Evolutionary conservation across 2,113 vertebrate species (phyloP).

Genomic region (Riparia riparia): DNA sequence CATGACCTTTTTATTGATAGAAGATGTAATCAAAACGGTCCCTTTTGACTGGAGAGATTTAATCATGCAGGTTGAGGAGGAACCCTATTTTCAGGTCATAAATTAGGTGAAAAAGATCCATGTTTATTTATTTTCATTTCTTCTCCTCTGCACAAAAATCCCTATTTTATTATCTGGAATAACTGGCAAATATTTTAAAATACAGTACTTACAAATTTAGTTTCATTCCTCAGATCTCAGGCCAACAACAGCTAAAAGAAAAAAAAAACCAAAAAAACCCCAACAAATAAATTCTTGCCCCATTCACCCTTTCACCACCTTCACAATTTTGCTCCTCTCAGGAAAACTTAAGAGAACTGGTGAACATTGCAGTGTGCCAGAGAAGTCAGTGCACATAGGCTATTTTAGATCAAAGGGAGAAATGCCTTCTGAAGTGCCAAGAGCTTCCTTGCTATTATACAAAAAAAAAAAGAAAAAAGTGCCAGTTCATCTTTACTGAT

Average conservation of each 20-base stretch:
- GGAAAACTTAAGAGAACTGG: conserved; percentile 28
- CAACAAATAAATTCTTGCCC: conserved; percentile 55
- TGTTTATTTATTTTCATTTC: conserved; percentile 56
- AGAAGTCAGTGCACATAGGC: background rate
- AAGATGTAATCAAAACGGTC: conserved; percentile 11
- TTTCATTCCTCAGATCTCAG: conserved; percentile 12
- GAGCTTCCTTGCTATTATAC: background rate
- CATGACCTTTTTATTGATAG: conserved; percentile 3
- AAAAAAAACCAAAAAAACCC: background rate
- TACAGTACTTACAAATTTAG: conserved; percentile 9
- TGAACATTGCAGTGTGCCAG: background rate
- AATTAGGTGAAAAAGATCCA: conserved; percentile 44
- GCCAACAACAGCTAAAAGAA: conserved; percentile 40
- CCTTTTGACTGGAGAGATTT: background rate
- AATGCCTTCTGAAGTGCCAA: conserved; percentile 4
- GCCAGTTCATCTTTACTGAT: background rate
- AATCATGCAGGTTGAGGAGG: conserved; percentile 12
- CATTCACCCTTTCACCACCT: conserved; percentile 33
- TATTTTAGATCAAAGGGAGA: conserved; percentile 48
- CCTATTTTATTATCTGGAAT: conserved; percentile 36
- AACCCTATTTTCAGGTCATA: conserved; percentile 33
- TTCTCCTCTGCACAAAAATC: conserved; percentile 28
- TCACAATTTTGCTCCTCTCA: background rate
- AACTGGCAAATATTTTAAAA: conserved; percentile 56
- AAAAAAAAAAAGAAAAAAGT: background rate